Base-by-base conservation (phyloP, 2,113 vertebrate species). In the Salvelinus namaycush region DNA sequence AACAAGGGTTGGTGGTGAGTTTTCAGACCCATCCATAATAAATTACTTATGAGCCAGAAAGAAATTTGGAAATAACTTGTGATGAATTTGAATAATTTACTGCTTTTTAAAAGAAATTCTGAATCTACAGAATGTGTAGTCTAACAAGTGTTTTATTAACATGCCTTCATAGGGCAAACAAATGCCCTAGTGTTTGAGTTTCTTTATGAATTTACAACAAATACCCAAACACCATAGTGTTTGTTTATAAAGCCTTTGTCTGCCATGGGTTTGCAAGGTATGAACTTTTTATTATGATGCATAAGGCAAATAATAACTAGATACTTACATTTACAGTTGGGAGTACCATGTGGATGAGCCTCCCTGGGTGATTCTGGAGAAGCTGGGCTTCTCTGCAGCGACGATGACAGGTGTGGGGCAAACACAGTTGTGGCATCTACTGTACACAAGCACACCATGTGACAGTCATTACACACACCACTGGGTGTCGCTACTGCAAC, bases 361-460 rank as follows among this genome's bases (percentile, higher is more conserved):
- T 12, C 65, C 65, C 24, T 26, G 26, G 27, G 65, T 67, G 65
- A 26, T 31, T 26, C 27, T 67, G 65, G 65, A 67, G 26, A 67
- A 67, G 14, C 14, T 67, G 27, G 65, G 65, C 65, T 67, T 67
- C 65, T 31, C 13, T 67, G 65, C 14, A 27, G 14, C 1, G 24
- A 67, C 24, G 27, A 67, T 67, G 65, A 67, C 65, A 13, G 65
- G 65, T 29, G 65, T 67, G 27, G 65, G 65, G 2, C 65, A 67
- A 18, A 67, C 65, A 5, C 65, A 31, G 65, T 22, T 67, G 22
- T 67, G 65, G 65, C 16, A 26, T 67, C 65, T 31, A 26, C 31
- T 34, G 31, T 34, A 34, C 65, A 67, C 65, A 67, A 67, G 27
- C 11, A 67, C 24, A 67, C 24, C 26, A 29, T 31, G 65, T 67